A percentile compares a stretch with the other conserved stretches of the same genome.
phyloP scores from a whole-genome alignment of 2,113 vertebrate genomes.

The Hymenochirus boettgeri region DNA sequence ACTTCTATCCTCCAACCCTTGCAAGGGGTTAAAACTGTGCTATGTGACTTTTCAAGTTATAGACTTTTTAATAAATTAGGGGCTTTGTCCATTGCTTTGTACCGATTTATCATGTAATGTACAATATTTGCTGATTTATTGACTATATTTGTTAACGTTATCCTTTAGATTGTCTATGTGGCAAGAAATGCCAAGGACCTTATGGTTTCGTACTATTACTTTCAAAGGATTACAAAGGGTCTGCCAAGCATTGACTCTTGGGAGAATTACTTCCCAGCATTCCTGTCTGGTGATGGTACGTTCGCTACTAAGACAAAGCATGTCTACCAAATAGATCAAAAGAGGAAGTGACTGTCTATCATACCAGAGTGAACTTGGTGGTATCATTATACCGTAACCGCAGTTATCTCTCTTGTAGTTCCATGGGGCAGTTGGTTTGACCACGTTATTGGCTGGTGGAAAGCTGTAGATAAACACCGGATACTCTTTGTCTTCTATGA shows the following conservation, averaged over 20 bases:
- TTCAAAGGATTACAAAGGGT: conserved; percentile 64
- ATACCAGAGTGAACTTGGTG: no score
- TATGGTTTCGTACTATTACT: conserved; percentile 69
- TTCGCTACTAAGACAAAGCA: no score
- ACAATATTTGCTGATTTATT: no score
- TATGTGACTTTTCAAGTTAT: no score
- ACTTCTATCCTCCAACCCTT: background rate
- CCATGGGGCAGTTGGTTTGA: conserved; percentile 71
- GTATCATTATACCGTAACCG: no score
- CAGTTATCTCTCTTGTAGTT: conserved; percentile 49
- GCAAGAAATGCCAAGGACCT: conserved; percentile 74
- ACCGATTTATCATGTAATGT: no score
- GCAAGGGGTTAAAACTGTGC: no score
- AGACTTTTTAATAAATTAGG: no score
- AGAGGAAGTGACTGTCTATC: no score
- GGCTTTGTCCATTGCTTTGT: no score
- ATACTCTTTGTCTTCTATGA: conserved; percentile 70
- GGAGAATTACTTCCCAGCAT: conserved; percentile 62
- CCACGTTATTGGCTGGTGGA: conserved; percentile 71
- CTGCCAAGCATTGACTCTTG: conserved; percentile 69
- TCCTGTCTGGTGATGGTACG: conserved; percentile 62
- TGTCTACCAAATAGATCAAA: no score
- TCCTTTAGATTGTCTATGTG: background rate
- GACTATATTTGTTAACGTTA: background rate
- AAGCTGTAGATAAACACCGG: conserved; percentile 55